A percentile compares a stretch with the other conserved stretches of the same genome.
These are phyloP conservation scores for Cynopterus sphinx DNA, from an alignment of 2,797 vertebrate species.

Conservation along the genomic window DNA sequence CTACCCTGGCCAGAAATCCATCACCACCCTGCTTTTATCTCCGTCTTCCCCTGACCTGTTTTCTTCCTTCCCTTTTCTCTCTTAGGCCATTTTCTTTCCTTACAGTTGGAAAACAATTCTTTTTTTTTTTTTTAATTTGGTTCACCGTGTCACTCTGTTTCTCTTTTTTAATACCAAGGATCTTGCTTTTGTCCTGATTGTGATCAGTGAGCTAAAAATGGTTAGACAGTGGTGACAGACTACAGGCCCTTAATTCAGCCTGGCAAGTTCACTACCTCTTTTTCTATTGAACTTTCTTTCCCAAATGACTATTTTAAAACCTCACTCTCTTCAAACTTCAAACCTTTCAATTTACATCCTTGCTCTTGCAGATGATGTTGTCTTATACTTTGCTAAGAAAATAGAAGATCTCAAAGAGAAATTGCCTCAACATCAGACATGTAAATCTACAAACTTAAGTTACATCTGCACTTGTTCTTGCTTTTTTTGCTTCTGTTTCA, in stretches of 20 bases:
- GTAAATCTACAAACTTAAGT: not conserved
- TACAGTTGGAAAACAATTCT: not conserved
- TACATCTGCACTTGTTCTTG: not conserved
- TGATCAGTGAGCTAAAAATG: not conserved
- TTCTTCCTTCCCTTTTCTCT: not conserved
- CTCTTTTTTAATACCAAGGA: not conserved
- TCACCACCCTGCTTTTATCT: not conserved
- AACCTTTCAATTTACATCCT: not conserved
- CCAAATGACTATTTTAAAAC: not conserved
- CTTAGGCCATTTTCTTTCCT: not conserved
- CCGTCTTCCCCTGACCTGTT: not conserved
- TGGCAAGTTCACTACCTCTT: not conserved
- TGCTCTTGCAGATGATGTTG: not conserved
- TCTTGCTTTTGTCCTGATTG: not conserved
- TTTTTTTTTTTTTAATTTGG: not conserved
- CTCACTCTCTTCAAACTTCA: not conserved
- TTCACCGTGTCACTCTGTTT: not conserved
- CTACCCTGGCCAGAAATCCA: not conserved
- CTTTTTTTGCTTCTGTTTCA: conserved; percentile 2
- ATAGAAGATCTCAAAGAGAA: not conserved
- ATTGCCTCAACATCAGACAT: not conserved
- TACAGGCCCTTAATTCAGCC: not conserved
- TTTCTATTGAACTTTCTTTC: not conserved
- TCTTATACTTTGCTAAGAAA: not conserved
- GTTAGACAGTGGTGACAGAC: not conserved